phyloP scores from a whole-genome alignment of 2,888 invertebrate genomes.

The Cerastis leucographa region DNA sequence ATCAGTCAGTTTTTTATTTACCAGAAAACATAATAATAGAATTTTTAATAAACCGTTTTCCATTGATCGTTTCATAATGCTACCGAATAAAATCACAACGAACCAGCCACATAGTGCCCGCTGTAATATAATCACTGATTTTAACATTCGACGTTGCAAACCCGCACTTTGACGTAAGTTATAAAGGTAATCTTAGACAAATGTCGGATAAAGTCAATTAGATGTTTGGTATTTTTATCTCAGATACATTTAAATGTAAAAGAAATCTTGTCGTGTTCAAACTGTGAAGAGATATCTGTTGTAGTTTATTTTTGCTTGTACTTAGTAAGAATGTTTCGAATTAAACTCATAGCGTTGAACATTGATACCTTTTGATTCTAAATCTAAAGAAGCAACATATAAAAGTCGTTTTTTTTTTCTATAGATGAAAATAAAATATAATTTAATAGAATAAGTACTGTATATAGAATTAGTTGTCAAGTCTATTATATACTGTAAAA shows the following conservation, averaged over 20 bases:
- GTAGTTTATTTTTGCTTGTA: conserved; percentile 38
- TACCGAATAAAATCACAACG: conserved; percentile 32
- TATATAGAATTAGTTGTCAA: neutral
- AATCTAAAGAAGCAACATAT: neutral
- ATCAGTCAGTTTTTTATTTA: conserved; percentile 6
- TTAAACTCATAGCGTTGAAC: neutral
- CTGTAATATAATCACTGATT: conserved; percentile 18
- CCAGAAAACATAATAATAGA: conserved; percentile 20
- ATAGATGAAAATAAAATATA: neutral
- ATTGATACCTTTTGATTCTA: neutral
- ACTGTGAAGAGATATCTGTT: conserved; percentile 50
- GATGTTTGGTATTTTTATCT: conserved; percentile 69
- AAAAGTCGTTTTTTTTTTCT: neutral
- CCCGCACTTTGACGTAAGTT: conserved; percentile 55
- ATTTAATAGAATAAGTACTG: neutral
- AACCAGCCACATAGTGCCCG: conserved; percentile 1
- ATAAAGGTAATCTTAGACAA: conserved; percentile 68
- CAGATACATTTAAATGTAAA: conserved; percentile 60
- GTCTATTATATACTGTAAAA: neutral
- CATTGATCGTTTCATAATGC: conserved; percentile 33
- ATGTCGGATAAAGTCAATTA: conserved; percentile 67
- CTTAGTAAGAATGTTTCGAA: neutral
- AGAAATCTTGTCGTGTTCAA: conserved; percentile 58
- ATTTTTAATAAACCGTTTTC: conserved; percentile 23
- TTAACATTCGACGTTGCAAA: conserved; percentile 54